These are phyloP conservation scores for Cygnus atratus DNA, from an alignment of 2,113 vertebrate species.

Conservation along the genomic window DNA sequence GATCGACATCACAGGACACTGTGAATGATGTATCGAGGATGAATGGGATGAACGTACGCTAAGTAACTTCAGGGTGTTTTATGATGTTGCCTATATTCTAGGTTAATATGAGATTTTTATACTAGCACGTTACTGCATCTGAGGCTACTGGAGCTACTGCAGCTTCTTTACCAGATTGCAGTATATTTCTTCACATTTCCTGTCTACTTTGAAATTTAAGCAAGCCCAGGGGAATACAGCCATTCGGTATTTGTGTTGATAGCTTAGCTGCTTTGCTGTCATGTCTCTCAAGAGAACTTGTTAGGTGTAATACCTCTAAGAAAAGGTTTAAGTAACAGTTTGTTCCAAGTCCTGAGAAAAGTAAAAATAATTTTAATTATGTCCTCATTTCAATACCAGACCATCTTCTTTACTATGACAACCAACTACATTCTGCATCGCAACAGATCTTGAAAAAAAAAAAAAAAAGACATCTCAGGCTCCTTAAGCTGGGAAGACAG, in stretches of 20 bases:
- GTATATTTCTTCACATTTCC: constrained; percentile 59
- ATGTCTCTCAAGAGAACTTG: constrained; percentile 66
- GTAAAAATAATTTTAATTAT: constrained; percentile 64
- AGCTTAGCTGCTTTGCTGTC: constrained; percentile 33
- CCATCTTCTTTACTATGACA: constrained; percentile 38
- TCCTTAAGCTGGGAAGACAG: constrained; percentile 18
- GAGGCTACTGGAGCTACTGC: constrained; percentile 4
- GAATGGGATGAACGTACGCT: not conserved
- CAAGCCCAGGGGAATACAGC: constrained; percentile 36
- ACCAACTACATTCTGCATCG: not conserved
- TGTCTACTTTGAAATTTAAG: constrained; percentile 63
- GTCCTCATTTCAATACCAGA: constrained; percentile 49
- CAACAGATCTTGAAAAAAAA: not conserved
- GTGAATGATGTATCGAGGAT: not conserved
- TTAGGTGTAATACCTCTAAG: constrained; percentile 68
- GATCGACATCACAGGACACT: not conserved
- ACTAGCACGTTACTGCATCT: not conserved
- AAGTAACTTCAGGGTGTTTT: not conserved
- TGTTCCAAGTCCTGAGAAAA: constrained; percentile 53
- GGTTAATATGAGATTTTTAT: constrained; percentile 41
- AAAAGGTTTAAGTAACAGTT: constrained; percentile 64
- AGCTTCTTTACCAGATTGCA: constrained; percentile 47
- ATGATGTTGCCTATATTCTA: not conserved
- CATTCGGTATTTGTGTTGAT: constrained; percentile 36
- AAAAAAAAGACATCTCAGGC: not conserved